These are phyloP conservation scores for Bombus pascuorum DNA, from an alignment of 1,140 invertebrate genomes.

Conservation along the genomic window DNA sequence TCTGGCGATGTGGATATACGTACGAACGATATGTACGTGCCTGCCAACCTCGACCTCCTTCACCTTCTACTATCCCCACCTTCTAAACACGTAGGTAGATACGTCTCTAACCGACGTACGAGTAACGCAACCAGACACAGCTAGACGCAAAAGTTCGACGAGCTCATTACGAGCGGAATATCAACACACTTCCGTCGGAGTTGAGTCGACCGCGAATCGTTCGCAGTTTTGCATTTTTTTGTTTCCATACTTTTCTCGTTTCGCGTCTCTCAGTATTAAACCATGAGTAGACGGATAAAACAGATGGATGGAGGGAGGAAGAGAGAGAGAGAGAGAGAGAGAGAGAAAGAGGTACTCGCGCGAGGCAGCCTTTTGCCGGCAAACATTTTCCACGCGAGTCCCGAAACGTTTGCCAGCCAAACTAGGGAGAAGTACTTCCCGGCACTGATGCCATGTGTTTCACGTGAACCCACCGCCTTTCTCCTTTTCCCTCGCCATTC, in stretches of 20 bases:
- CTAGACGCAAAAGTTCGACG: conserved; percentile 34
- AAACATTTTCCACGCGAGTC: conserved; percentile 60
- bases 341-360: not conserved
- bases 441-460: conserved; percentile 36
- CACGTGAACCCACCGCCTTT: not conserved
- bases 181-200: conserved; percentile 21
- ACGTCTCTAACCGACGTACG: not conserved
- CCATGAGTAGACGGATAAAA: not conserved
- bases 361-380: conserved; percentile 52
- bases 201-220: conserved; percentile 34
- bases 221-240: conserved; percentile 38
- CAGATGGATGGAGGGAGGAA: not conserved
- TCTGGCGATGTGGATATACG: not conserved
- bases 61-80: not conserved
- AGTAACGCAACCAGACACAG: not conserved
- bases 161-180: conserved; percentile 46
- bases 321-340: not conserved
- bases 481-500: too few relatives aligned
- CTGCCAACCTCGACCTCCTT: not conserved
- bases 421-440: conserved; percentile 19
- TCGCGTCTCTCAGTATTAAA: conserved; percentile 43
- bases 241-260: conserved; percentile 51
- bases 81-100: not conserved
- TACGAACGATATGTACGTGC: not conserved
- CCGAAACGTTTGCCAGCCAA: conserved; percentile 52